These are phyloP conservation scores for Microtus pennsylvanicus DNA, from an alignment of 2,113 vertebrate genomes.

Conservation along the genomic window DNA sequence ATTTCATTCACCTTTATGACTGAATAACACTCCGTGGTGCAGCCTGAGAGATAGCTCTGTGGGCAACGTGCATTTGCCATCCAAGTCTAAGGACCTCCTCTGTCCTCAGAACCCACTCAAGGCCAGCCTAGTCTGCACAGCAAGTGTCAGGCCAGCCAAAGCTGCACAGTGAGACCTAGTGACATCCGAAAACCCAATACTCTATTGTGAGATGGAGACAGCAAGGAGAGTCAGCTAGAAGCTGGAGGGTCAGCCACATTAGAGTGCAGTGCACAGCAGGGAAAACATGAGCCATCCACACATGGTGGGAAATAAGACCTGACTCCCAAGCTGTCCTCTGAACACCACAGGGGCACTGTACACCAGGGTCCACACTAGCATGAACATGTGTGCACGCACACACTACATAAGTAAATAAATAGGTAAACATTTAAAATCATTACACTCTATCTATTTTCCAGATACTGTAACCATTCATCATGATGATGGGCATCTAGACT, in stretches of 20 bases:
- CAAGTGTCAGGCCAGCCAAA: too few relatives aligned
- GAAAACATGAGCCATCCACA: neutral
- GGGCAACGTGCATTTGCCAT: neutral
- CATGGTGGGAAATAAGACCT: neutral
- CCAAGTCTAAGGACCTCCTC: neutral
- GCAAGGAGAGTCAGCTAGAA: neutral
- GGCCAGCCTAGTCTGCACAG: too few relatives aligned
- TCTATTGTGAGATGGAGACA: neutral
- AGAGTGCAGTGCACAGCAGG: neutral
- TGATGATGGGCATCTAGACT: neutral
- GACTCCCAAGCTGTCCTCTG: neutral
- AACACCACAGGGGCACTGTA: neutral
- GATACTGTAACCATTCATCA: neutral
- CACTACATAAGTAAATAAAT: neutral
- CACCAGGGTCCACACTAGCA: neutral
- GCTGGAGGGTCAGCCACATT: too few relatives aligned
- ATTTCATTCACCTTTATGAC: neutral
- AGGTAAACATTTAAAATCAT: neutral
- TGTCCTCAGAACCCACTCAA: neutral
- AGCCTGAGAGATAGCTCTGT: neutral
- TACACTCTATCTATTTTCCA: neutral
- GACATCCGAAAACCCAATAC: neutral
- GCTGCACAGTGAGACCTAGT: neutral
- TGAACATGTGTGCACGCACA: neutral
- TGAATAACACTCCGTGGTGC: neutral